phyloP scores from a whole-genome alignment of 2,797 vertebrate species.

The Taeniopygia guttata region DNA sequence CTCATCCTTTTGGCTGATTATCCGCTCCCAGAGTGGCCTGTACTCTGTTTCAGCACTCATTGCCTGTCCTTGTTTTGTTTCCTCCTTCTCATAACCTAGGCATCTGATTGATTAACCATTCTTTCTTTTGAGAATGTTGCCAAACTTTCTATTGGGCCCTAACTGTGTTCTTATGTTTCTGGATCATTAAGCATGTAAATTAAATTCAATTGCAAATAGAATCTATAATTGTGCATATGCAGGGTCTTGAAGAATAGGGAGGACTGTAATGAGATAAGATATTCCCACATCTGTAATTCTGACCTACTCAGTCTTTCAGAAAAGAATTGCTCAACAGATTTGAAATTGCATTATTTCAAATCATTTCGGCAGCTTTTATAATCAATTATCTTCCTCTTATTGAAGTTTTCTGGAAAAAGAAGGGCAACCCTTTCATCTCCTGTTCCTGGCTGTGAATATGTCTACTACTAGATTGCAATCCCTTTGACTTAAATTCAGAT shows the following conservation, averaged over 20 bases:
- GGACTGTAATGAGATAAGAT: constrained; percentile 29
- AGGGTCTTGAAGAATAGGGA: constrained; percentile 23
- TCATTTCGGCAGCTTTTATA: constrained; percentile 26
- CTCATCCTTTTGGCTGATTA: neutral
- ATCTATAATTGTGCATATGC: neutral
- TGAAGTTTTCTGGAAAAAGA: neutral
- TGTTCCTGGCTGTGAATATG: neutral
- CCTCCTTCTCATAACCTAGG: neutral
- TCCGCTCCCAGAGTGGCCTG: neutral
- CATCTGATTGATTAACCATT: constrained; percentile 15
- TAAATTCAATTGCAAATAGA: constrained; percentile 47
- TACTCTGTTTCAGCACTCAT: neutral
- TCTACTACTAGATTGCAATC: neutral
- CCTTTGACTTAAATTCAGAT: neutral
- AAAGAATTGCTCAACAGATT: constrained; percentile 53
- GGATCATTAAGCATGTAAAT: constrained; percentile 50
- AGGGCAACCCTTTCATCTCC: neutral
- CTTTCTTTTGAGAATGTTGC: neutral
- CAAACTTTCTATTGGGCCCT: constrained; percentile 26
- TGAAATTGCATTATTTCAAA: constrained; percentile 52
- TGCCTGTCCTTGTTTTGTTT: neutral
- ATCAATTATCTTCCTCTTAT: neutral
- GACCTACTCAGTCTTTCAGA: constrained; percentile 45
- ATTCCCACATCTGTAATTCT: constrained; percentile 50
- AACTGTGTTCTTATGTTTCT: constrained; percentile 40